Evolutionary conservation across 2,797 vertebrate species (phyloP), one percentile per base, ranked within the genome.

Genomic region (Tapera naevia): DNA sequence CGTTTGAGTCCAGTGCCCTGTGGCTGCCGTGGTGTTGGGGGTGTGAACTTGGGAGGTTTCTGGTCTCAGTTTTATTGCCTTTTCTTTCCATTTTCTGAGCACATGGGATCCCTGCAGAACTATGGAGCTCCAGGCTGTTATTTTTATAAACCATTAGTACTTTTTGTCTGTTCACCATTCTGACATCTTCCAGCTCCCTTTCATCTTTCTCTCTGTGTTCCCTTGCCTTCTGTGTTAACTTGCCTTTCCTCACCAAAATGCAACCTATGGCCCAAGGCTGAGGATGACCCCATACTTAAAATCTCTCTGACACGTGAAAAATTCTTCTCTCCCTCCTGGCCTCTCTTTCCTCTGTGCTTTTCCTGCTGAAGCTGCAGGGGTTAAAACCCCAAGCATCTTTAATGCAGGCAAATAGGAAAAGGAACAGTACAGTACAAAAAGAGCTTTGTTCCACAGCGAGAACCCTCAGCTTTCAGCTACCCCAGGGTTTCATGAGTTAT

Each of bases 91-190:
- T 88, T 76, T 57, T 58, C 41, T 50, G 24, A 82, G 39, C 79
- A 85, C 70, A 87, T 41, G 37, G 51, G 27, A 85, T 39, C 18
- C 89, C 79, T 80, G 56, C 66, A 67, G 54, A 89, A 71, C 69
- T 67, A 82, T 22, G 21, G n/a, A 92, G 64, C 71, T 95, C 32
- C 45, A 53, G 89, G 87, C 56, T 93, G 79, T 89, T 91, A 76
- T 89, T 94, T 93, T 92, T 92, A 82, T 73, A 80, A 93, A 74
- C 67, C 62, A 46, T 64, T 89, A 93, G 64, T 66, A 45, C 35
- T 89, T 87, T 80, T n/a, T 91, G 18, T 72, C 80, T 2, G 2
- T 87, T 93, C 88, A 56, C 81, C 60, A 48, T 76, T 87, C 72
- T 93, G 90, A 72, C 70, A 84, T 46, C 78, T 86, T 69, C 58